These are phyloP conservation scores for Bursaphelenchus okinawaensis DNA, from an alignment of 2,888 invertebrate species.

Conservation along the genomic window DNA sequence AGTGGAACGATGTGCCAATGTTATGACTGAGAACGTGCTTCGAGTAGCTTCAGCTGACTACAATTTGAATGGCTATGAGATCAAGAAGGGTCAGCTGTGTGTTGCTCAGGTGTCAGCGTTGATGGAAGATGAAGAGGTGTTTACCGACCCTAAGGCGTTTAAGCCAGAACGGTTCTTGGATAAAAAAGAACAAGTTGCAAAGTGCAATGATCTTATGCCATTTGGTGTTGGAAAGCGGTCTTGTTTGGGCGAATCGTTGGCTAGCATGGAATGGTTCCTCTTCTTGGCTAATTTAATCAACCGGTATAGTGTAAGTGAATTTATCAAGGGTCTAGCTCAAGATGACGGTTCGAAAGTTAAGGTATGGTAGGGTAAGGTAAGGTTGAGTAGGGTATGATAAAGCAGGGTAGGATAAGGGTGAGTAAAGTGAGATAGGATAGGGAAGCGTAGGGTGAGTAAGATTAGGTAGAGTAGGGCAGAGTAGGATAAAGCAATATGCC, in stretches of 20 bases:
- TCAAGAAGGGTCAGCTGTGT: background rate
- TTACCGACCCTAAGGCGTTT: background rate
- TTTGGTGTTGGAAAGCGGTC: background rate
- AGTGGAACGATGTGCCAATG: background rate
- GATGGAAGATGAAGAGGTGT: constrained; percentile 4
- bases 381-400: no score
- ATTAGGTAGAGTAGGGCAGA: no score
- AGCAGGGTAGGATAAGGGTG: no score
- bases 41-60: constrained; percentile 1
- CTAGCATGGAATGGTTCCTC: background rate
- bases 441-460: no score
- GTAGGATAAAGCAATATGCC: no score
- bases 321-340: no score
- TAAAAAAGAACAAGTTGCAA: background rate
- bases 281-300: background rate
- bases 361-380: no score
- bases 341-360: no score
- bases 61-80: constrained; percentile 4
- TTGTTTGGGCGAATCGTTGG: background rate
- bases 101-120: constrained; percentile 10
- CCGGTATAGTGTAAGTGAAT: no score
- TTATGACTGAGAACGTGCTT: constrained; percentile 5
- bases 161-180: background rate
- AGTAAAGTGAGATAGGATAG: no score
- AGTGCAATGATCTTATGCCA: background rate